Evolutionary conservation across 2,888 invertebrate genomes (phyloP).

Genomic region (Dysmachus trigonus): DNA sequence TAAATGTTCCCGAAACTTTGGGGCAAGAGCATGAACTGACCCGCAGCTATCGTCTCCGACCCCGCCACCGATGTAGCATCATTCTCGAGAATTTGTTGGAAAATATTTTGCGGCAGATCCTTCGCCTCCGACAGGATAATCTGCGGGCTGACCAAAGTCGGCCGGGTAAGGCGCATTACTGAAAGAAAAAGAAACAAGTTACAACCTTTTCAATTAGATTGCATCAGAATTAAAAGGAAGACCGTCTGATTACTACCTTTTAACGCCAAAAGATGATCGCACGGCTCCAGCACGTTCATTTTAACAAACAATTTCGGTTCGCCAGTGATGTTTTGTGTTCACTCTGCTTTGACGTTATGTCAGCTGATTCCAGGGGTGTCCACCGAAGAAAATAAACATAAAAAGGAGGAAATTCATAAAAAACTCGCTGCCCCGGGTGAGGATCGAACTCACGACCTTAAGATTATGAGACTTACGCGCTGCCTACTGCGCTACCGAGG

Average conservation of each 20-base stretch:
- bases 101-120: slow-evolving; percentile 83
- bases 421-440: slow-evolving; percentile 60
- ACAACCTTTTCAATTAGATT: not conserved
- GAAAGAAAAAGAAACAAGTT: not conserved
- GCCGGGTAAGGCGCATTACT: slow-evolving; percentile 95
- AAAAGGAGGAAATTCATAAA: not conserved
- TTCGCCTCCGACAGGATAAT: slow-evolving; percentile 85
- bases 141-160: slow-evolving; percentile 83
- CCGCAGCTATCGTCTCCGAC: slow-evolving; percentile 80
- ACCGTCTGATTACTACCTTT: slow-evolving; percentile 58
- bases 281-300: slow-evolving; percentile 59
- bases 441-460: slow-evolving; percentile 66
- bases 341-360: not conserved
- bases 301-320: slow-evolving; percentile 15
- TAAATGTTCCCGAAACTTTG: slow-evolving; percentile 99
- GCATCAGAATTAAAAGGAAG: not conserved
- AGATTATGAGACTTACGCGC: slow-evolving; percentile 66
- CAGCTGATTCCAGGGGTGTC: not conserved
- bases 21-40: slow-evolving; percentile 90
- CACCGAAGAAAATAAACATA: not conserved
- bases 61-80: slow-evolving; percentile 86
- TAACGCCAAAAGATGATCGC: slow-evolving; percentile 61
- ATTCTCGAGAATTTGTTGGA: slow-evolving; percentile 80
- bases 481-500: slow-evolving; percentile 65
- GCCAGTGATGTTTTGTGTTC: not conserved